Evolutionary conservation across 35 echinoderm and acorn worm species (phyloP), one percentile per base, ranked within the genome.

Genomic region (Holothuria glaberrima): DNA sequence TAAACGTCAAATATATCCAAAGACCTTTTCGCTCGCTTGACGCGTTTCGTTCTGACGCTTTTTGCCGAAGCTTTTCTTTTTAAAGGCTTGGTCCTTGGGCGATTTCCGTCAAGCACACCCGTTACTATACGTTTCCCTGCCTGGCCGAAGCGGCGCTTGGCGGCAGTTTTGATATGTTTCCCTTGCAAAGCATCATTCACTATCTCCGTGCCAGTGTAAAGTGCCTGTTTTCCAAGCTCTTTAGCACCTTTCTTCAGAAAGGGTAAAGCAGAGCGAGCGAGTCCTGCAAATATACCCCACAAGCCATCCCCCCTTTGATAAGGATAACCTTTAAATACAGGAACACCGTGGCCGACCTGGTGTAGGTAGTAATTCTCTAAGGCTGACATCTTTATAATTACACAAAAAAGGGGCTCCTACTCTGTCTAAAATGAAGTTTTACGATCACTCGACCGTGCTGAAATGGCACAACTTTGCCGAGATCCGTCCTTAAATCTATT

Each of bases 21-120:
- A 44, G 75, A 80, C 48, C 75, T 80, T 80, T 3, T 80, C 75
- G 26, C 36, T 80, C 75, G 35, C 75, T 48, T 80, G 75, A 6
- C 48, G 4, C 48, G 75, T 80, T 56, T 2, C 19, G 30, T 44
- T 48, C 36, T 80, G 30, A 80, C 48, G 68, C 26, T 71, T 71
- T 71, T 71, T 6, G 14, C 5, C 27, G 20, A 6, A 71, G 28
- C 68, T 71, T 64, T 41, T 41, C 36, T 41, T 41, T 41, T 41
- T 41, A 41, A 4, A 7, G 36, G 36, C 7, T 41, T 41, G 36
- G 36, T 41, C 7, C 7, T 41, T 2, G 36, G 48, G 30, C 21
- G 59, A 29, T 86, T 60, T 61, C 52, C 59, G 63, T 86, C 46
- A 30, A 46, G 21, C 48, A 46, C 48, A 46, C 46, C 19, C 48